Conservation (phyloP, 2,888 invertebrate genomes). For the Abrostola triplasia region DNA sequence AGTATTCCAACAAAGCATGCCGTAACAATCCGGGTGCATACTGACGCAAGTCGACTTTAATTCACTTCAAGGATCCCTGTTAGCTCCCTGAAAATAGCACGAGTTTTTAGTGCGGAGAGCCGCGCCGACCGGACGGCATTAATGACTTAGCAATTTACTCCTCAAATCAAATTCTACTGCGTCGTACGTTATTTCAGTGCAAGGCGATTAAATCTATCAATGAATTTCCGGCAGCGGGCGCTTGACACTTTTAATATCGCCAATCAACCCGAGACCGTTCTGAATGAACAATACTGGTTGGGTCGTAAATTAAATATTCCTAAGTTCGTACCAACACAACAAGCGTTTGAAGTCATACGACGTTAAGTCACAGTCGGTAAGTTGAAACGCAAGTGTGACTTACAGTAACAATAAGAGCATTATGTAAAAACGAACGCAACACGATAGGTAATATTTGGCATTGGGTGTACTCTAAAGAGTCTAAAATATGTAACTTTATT, state of each 20-base stretch:
- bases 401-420: conserved; percentile 49
- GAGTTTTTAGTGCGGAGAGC: conserved; percentile 75
- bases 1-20: conserved; percentile 27
- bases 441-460: conserved; percentile 19
- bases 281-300: conserved; percentile 85
- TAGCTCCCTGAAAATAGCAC: conserved; percentile 77
- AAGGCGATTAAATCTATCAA: conserved; percentile 86
- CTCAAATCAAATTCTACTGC: conserved; percentile 81
- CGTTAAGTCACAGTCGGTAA: conserved; percentile 51
- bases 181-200: conserved; percentile 80
- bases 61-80: conserved; percentile 71
- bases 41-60: conserved; percentile 69
- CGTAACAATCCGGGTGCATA: conserved; percentile 23
- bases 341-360: conserved; percentile 58
- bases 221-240: conserved; percentile 85
- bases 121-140: conserved; percentile 83
- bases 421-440: conserved; percentile 47
- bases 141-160: conserved; percentile 86
- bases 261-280: conserved; percentile 81
- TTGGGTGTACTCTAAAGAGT: neutral
- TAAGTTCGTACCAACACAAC: conserved; percentile 73
- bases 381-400: conserved; percentile 50
- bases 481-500: neutral
- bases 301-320: conserved; percentile 83
- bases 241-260: conserved; percentile 87